A percentile compares a stretch with the other conserved stretches of the same genome.
Conservation (phyloP, 2,888 invertebrate genomes). For the Agrochola litura region DNA sequence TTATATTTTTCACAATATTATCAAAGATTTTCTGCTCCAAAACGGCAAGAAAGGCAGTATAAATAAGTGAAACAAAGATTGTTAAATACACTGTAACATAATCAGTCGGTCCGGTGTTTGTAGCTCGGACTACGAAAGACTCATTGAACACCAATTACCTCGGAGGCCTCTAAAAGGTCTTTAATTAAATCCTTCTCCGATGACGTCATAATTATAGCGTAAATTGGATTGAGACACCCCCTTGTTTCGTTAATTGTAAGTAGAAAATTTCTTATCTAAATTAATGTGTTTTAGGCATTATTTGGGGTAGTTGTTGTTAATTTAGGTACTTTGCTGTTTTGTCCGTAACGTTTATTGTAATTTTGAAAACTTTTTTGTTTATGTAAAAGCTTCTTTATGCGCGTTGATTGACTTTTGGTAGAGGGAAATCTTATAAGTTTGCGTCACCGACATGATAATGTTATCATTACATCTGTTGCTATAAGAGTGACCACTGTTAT, state of each 20-base stretch:
- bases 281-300: constrained; percentile 76
- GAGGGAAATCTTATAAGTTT: background rate
- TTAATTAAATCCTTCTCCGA: constrained; percentile 90
- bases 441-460: too few relatives aligned
- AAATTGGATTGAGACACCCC: constrained; percentile 87
- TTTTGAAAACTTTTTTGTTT: background rate
- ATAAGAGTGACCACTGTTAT: background rate
- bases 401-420: background rate
- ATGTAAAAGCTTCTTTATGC: background rate
- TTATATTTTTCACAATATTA: background rate
- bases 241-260: constrained; percentile 88
- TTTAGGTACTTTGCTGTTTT: constrained; percentile 30
- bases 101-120: constrained; percentile 80
- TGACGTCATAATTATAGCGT: constrained; percentile 90
- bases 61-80: constrained; percentile 72
- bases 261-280: constrained; percentile 82
- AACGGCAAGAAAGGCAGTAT: constrained; percentile 10
- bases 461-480: background rate
- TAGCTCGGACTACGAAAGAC: constrained; percentile 87
- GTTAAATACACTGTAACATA: constrained; percentile 78
- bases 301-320: constrained; percentile 52
- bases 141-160: constrained; percentile 90
- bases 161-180: constrained; percentile 88
- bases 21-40: background rate
- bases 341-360: constrained; percentile 2